Conservation (phyloP, 2,113 vertebrate genomes). For the Saiga tatarica region DNA sequence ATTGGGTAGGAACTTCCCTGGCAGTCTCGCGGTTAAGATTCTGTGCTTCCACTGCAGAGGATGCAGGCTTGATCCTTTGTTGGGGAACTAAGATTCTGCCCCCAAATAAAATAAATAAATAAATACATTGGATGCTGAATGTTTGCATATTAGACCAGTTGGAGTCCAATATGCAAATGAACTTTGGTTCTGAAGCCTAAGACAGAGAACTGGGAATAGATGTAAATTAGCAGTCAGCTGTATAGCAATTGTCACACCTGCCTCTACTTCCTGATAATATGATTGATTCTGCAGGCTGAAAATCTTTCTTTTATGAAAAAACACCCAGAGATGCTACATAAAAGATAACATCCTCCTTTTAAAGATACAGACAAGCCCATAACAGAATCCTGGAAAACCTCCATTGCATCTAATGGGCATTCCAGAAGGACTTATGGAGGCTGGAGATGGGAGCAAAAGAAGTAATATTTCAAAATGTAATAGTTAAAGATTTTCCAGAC, state of each 20-base stretch:
- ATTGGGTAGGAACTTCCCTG: not conserved
- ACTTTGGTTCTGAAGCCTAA: not conserved
- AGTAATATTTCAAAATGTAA: not conserved
- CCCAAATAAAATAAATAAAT: not conserved
- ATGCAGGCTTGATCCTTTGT: not conserved
- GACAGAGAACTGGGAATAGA: not conserved
- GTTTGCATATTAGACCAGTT: not conserved
- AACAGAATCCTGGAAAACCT: not conserved
- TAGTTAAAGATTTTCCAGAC: not conserved
- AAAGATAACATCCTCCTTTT: not conserved
- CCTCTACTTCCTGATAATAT: not conserved
- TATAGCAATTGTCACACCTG: not conserved
- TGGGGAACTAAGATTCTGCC: not conserved
- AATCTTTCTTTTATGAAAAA: not conserved
- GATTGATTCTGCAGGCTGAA: not conserved
- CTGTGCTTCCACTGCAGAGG: not conserved
- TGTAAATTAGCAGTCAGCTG: not conserved
- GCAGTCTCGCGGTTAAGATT: not conserved
- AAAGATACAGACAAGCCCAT: not conserved
- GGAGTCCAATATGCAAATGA: not conserved
- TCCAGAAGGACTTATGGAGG: not conserved
- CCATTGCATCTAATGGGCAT: not conserved
- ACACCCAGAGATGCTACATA: not conserved
- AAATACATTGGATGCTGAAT: not conserved
- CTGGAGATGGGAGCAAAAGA: not conserved